Base-by-base conservation (phyloP, 2,113 vertebrate species). In the Cephalopholis sonnerati region DNA sequence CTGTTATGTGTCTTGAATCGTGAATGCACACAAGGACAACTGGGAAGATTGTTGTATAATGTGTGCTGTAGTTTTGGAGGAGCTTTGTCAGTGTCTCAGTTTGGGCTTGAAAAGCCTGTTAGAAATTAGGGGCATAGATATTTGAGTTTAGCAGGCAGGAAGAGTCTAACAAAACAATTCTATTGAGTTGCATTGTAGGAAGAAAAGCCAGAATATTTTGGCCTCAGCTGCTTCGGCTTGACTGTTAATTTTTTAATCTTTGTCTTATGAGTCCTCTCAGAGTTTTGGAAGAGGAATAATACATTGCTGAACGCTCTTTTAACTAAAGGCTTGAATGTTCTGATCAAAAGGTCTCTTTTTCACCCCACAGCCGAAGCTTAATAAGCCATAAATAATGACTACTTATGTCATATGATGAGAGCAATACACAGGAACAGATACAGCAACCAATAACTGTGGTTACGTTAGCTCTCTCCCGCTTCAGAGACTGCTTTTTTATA, bases 121-220 rank as follows among this genome's bases (percentile, higher is more conserved):
- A 27, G n/a, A 76, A 55, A 54, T 6, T 24, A 32, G n/a, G 36
- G 10, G 5, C 15, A 61, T 3, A 4, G 24, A 62, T 39, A 29
- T 67, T 41, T 41, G 10, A 65, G 36, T 63, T 70, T 29, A 27
- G n/a, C 50, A 64, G 73, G 13, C n/a, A 22, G 66, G 50, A 10
- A 16, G 53, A 82, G 22, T 22, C 48, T 10, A 50, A 55, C 16
- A 62, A 68, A 86, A 79, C 58, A 64, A 27, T 9, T 2, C 59
- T 46, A 10, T 24, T 3, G 17, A 67, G 53, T 24, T 36, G n/a
- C 66, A 71, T n/a, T 7, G 12, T 44, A 24, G 2, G 17, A 54
- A 24, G 4, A 50, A 46, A 83, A 58, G 13, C 0, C 20, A 13
- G 27, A 8, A 51, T 20, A 25, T 61, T 9, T 54, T 9, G 1